Evolutionary conservation across 2,113 vertebrate species (phyloP), one percentile per base, ranked within the genome.

Genomic region (Macquaria ambigua): DNA sequence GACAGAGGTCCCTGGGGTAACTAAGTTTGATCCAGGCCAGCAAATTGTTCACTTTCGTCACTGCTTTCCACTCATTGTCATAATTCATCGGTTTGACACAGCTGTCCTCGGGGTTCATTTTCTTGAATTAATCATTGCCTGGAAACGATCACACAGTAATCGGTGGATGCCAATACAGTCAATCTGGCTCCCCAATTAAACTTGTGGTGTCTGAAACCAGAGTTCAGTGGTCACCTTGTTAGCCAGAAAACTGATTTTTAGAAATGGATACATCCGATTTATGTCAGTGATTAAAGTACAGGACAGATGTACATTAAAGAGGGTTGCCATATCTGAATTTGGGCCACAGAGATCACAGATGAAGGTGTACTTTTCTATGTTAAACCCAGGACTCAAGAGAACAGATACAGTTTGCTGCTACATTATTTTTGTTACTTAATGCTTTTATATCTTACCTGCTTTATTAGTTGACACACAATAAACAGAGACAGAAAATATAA

Each of bases 141-240:
- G 77, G 59, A 81, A 90, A 84, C 87, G 82, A 89, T 91, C 89
- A 73, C 67, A 80, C 31, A 48, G 79, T 56, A 61, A 71, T 81
- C 55, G 1, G 34, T 50, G 69, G 50, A 39, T 53, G 73, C 15
- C 81, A 21, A 68, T 81, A 52, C 59, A 48, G 16, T 71, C 61
- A 52, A 85, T 75, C 48, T 74, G 62, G 25, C 31, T 74, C 5
- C n/a, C 79, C 73, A 74, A 77, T 83, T 83, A 71, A 18, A 52
- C 18, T 58, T 58, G 74, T 59, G 21, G 55, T 75, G 73, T 76
- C 31, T 70, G 61, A 78, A 87, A 83, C 25, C 23, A 73, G 69
- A 74, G 63, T 1, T 74, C 43, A 64, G 39, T 39, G 28, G 34
- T 70, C 50, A 68, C 23, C 21, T 73, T 73, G 53, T 52, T 68